phyloP scores from a whole-genome alignment of 2,113 vertebrate genomes.

The Oncorhynchus gorbuscha region DNA sequence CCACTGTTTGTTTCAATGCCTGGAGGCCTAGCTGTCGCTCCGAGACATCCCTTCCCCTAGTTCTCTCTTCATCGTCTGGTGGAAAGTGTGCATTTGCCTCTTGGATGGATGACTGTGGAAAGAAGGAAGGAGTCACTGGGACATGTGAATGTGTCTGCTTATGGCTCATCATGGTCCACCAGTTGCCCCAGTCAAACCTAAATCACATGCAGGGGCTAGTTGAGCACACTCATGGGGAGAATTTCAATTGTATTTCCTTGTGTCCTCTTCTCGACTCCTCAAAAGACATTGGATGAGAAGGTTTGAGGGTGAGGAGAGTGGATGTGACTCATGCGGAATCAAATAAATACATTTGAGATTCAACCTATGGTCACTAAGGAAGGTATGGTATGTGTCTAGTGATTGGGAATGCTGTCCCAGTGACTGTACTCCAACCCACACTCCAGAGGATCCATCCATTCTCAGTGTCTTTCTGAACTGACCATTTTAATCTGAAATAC shows the following conservation, averaged over 20 bases:
- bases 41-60: background rate
- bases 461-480: slow-evolving; percentile 10
- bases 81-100: slow-evolving; percentile 10
- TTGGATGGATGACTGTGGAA: background rate
- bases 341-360: background rate
- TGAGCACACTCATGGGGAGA: background rate
- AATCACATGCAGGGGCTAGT: slow-evolving; percentile 53
- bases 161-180: slow-evolving; percentile 39
- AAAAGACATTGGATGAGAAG: no score
- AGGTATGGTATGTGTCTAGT: background rate
- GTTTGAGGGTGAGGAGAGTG: no score
- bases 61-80: slow-evolving; percentile 4
- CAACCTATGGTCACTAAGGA: background rate
- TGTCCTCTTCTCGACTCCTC: no score
- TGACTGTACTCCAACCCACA: slow-evolving; percentile 21
- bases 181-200: slow-evolving; percentile 51
- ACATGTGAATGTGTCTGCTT: slow-evolving; percentile 27
- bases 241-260: no score
- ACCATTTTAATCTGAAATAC: slow-evolving; percentile 3
- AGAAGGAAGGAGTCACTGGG: slow-evolving; percentile 15
- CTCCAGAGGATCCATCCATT: slow-evolving; percentile 11
- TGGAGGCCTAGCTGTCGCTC: background rate
- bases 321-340: no score
- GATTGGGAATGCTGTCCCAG: slow-evolving; percentile 23
- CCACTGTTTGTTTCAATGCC: slow-evolving; percentile 1